Evolutionary conservation across 2,888 invertebrate genomes (phyloP).

Genomic region (Andrena bucephala): DNA sequence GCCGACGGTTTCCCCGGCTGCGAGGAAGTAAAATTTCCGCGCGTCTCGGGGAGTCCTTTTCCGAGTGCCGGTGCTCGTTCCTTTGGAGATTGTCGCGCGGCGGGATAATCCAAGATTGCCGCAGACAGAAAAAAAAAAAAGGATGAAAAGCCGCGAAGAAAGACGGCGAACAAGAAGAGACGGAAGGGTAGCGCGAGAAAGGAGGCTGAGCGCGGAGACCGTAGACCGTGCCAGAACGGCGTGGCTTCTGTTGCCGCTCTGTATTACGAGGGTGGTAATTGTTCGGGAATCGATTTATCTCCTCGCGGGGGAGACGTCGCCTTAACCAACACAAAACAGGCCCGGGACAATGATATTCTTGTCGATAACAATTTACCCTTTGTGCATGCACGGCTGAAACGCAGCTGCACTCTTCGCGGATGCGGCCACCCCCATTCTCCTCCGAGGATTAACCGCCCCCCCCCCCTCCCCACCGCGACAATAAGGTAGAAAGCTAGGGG

Average conservation of each 20-base stretch:
- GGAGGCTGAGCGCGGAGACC: slow-evolving; percentile 9
- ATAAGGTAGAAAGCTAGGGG: background rate
- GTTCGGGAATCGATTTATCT: slow-evolving; percentile 71
- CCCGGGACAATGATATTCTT: slow-evolving; percentile 67
- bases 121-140: slow-evolving; percentile 55
- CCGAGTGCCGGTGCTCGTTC: slow-evolving; percentile 24
- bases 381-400: slow-evolving; percentile 50
- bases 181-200: background rate
- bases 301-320: slow-evolving; percentile 53
- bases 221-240: slow-evolving; percentile 30
- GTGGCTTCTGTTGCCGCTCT: slow-evolving; percentile 49
- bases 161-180: slow-evolving; percentile 28
- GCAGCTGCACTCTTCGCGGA: slow-evolving; percentile 37
- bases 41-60: slow-evolving; percentile 5
- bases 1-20: background rate
- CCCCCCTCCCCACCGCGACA: background rate
- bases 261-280: slow-evolving; percentile 66
- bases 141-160: slow-evolving; percentile 23
- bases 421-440: slow-evolving; percentile 1
- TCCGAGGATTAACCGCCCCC: slow-evolving; percentile 12
- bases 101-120: slow-evolving; percentile 61
- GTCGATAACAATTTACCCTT: slow-evolving; percentile 69
- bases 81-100: slow-evolving; percentile 44
- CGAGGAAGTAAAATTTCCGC: slow-evolving; percentile 14
- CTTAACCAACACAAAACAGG: slow-evolving; percentile 58